Conservation (phyloP, 2,888 invertebrate species). For the Frankliniella fusca region DNA sequence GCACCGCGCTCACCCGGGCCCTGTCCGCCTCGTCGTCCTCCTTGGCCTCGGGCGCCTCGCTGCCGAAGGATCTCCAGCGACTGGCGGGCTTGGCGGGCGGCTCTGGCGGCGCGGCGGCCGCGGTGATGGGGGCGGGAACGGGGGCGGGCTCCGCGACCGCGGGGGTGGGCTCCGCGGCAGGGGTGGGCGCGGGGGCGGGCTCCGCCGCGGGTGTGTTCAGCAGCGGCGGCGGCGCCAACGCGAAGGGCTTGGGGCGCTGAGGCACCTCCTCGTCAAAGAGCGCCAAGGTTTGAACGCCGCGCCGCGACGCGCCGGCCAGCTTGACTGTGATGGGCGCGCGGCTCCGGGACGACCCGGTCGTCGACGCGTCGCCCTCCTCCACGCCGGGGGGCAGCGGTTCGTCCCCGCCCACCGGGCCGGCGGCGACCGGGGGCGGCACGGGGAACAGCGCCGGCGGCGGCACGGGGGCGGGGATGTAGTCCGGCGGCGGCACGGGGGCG, state of each 20-base stretch:
- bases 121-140: background rate
- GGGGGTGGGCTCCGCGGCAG: background rate
- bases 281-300: background rate
- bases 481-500: no score
- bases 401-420: background rate
- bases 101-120: background rate
- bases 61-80: background rate
- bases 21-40: background rate
- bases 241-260: background rate
- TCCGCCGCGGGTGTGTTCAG: background rate
- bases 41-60: background rate
- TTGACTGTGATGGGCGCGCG: constrained; percentile 5
- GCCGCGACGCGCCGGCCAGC: background rate
- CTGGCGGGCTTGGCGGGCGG: background rate
- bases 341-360: background rate
- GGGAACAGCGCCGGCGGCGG: background rate
- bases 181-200: background rate
- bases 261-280: constrained; percentile 1
- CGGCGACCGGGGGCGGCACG: constrained; percentile 9
- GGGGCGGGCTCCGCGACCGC: background rate
- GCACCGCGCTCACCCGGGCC: background rate
- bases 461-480: background rate
- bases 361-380: background rate
- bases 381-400: constrained; percentile 16
- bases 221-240: background rate